Conservation (phyloP, 2,797 vertebrate genomes). For the Coreius guichenoti region DNA sequence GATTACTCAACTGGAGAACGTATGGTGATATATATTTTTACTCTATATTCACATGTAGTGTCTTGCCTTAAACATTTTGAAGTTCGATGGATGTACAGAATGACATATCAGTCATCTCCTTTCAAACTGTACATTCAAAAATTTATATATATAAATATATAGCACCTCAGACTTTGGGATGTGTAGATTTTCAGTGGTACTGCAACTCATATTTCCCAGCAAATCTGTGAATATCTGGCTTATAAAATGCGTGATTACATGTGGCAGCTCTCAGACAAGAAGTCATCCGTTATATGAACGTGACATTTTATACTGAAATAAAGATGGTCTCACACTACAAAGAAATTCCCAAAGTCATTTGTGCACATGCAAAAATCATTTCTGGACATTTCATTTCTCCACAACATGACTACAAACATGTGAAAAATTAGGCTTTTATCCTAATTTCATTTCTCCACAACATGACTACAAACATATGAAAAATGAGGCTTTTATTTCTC, state of each 20-base stretch:
- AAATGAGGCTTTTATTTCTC: constrained; percentile 81
- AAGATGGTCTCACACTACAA: neutral
- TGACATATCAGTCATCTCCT: neutral
- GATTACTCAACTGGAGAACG: neutral
- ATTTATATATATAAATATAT: too few relatives aligned
- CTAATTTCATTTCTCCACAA: neutral
- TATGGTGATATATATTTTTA: neutral
- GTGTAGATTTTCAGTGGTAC: neutral
- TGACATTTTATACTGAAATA: constrained; percentile 20
- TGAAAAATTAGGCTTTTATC: constrained; percentile 77
- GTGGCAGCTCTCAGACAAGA: constrained; percentile 27
- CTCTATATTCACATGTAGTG: neutral
- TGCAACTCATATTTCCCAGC: neutral
- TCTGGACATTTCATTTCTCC: neutral
- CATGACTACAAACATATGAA: neutral
- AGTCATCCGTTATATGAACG: neutral
- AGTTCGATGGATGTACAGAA: neutral
- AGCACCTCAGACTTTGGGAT: neutral
- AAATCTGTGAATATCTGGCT: neutral
- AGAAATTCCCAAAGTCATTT: neutral
- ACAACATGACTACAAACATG: neutral
- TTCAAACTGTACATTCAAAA: too few relatives aligned
- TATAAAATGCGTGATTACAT: neutral
- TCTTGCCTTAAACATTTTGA: neutral
- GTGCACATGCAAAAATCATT: neutral